phyloP scores from a whole-genome alignment of 1,140 invertebrate species.

The Helicorthomorpha holstii region DNA sequence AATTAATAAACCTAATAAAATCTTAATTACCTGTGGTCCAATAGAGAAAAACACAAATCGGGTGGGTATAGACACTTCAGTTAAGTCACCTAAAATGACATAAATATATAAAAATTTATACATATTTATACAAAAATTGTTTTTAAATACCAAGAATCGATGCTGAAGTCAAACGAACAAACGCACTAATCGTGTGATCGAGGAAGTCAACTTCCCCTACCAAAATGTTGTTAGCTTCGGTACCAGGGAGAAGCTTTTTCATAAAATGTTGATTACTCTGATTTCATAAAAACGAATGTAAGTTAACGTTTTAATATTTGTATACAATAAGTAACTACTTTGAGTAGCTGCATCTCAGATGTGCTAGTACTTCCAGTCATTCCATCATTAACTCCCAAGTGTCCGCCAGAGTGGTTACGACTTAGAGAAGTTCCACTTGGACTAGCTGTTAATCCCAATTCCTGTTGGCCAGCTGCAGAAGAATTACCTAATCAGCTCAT shows the following conservation, averaged over 20 bases:
- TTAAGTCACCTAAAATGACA: constrained; percentile 48
- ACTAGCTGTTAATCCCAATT: constrained; percentile 49
- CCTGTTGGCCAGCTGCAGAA: constrained; percentile 15
- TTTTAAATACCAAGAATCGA: constrained; percentile 45
- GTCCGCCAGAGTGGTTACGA: constrained; percentile 44
- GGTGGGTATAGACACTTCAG: constrained; percentile 92
- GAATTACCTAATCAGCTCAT: too few species aligned
- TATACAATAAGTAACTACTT: constrained; percentile 13
- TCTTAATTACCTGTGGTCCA: constrained; percentile 61
- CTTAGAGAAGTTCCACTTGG: constrained; percentile 59
- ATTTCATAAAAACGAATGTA: neutral
- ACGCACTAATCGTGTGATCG: constrained; percentile 73
- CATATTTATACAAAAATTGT: neutral
- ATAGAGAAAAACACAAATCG: constrained; percentile 88
- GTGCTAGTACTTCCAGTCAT: constrained; percentile 2
- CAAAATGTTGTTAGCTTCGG: constrained; percentile 92
- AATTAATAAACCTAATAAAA: too few species aligned
- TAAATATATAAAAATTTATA: neutral
- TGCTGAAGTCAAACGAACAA: constrained; percentile 76
- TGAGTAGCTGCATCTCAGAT: constrained; percentile 28
- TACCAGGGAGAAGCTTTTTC: constrained; percentile 90
- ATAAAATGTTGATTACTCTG: constrained; percentile 83
- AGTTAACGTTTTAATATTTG: constrained; percentile 4
- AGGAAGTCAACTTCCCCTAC: constrained; percentile 96
- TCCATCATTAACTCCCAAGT: constrained; percentile 32